These are phyloP conservation scores for Bos indicus DNA, from an alignment of 2,113 vertebrate genomes.

Conservation along the genomic window DNA sequence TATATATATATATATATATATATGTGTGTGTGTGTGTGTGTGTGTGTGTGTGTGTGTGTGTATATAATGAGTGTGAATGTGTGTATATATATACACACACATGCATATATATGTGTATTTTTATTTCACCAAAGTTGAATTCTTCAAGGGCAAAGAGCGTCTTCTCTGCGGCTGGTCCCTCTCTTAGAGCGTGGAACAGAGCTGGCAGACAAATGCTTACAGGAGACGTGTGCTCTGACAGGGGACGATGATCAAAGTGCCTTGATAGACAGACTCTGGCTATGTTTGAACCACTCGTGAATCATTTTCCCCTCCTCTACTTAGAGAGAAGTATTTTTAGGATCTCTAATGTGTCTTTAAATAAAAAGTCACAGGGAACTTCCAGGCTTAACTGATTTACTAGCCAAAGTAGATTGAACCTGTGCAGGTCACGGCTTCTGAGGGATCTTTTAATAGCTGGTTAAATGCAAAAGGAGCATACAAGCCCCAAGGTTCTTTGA, in stretches of 20 bases:
- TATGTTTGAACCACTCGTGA: slow-evolving; percentile 13
- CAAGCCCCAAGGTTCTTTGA: background rate
- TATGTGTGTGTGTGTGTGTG: no score
- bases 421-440: slow-evolving; percentile 18
- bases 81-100: background rate
- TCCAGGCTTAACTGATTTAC: slow-evolving; percentile 50
- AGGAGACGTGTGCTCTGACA: background rate
- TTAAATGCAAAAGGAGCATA: slow-evolving; percentile 51
- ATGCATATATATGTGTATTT: background rate
- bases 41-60: background rate
- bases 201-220: background rate
- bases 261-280: slow-evolving; percentile 34
- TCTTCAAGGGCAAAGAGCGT: background rate
- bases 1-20: rapidly evolving
- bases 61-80: background rate
- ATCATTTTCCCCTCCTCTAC: slow-evolving; percentile 44
- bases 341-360: slow-evolving; percentile 33
- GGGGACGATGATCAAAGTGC: slow-evolving; percentile 31
- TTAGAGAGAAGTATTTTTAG: slow-evolving; percentile 51
- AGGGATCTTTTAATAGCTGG: slow-evolving; percentile 46
- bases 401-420: slow-evolving; percentile 44
- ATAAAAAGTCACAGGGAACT: slow-evolving; percentile 52
- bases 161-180: background rate
- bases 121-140: background rate
- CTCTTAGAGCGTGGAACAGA: background rate